These are phyloP conservation scores for Potorous gilbertii DNA, from an alignment of 2,797 vertebrate genomes.

Conservation along the genomic window DNA sequence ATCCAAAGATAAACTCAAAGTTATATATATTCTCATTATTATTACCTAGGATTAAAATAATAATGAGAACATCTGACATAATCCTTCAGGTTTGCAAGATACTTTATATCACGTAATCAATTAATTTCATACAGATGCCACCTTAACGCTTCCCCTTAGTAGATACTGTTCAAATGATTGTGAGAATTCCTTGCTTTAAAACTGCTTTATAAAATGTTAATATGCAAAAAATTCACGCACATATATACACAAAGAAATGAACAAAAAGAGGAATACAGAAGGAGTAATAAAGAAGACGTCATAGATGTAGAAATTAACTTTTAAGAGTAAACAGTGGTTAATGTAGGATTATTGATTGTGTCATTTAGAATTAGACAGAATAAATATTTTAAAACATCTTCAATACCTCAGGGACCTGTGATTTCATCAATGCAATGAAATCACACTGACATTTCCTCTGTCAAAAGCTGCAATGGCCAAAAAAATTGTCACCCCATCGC, in stretches of 20 bases:
- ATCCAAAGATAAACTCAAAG: background rate
- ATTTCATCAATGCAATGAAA: background rate
- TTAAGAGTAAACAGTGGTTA: background rate
- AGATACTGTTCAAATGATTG: background rate
- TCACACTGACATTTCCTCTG: background rate
- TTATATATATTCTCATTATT: background rate
- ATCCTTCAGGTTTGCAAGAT: background rate
- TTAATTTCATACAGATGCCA: conserved; percentile 1
- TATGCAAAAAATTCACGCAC: background rate
- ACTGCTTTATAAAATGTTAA: background rate
- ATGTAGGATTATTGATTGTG: background rate
- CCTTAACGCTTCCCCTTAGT: background rate
- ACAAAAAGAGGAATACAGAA: background rate
- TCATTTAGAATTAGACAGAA: background rate
- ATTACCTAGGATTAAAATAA: background rate
- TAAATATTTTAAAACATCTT: background rate
- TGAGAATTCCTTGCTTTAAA: conserved; percentile 24
- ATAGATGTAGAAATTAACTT: background rate
- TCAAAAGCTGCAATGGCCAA: background rate
- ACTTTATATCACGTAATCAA: background rate
- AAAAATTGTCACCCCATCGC: background rate
- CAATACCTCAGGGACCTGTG: background rate
- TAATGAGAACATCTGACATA: background rate
- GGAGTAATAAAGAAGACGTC: background rate
- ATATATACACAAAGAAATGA: background rate